Percentiles rank a stretch among this genome's conserved stretches.
Conservation (phyloP, 2,113 vertebrate species). For the Urocitellus parryii region DNA sequence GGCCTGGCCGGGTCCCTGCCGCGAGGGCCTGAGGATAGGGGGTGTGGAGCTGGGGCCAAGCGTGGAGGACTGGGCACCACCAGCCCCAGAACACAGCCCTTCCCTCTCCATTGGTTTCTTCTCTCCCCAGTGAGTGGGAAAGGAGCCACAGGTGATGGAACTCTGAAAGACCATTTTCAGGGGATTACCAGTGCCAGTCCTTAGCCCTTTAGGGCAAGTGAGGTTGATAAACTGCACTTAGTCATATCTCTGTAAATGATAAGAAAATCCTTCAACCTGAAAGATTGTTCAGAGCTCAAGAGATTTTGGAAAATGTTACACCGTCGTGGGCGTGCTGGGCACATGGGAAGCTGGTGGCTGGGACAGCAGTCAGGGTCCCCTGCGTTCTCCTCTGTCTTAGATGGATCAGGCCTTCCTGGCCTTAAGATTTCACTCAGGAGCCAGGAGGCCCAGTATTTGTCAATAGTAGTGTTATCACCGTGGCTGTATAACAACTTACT, state of each 20-base stretch:
- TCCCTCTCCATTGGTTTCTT: not conserved
- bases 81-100: not conserved
- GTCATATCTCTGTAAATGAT: constrained; percentile 43
- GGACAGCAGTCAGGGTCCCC: not conserved
- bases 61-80: not conserved
- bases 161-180: not conserved
- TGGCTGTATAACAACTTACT: not conserved
- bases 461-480: not conserved
- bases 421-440: not conserved
- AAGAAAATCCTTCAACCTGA: constrained; percentile 78
- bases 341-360: not conserved
- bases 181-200: not conserved
- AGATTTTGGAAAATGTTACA: constrained; percentile 12
- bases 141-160: not conserved
- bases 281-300: constrained; percentile 72
- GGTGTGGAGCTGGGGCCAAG: not conserved
- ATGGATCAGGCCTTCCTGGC: not conserved
- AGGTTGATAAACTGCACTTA: constrained; percentile 40
- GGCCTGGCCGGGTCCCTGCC: not conserved
- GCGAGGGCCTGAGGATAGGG: not conserved
- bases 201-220: constrained; percentile 39
- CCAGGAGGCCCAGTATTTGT: not conserved
- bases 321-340: not conserved
- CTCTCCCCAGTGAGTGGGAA: constrained; percentile 5
- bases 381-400: not conserved